phyloP scores from a whole-genome alignment of 1,140 invertebrate species.

The Hesperophylax magnus region DNA sequence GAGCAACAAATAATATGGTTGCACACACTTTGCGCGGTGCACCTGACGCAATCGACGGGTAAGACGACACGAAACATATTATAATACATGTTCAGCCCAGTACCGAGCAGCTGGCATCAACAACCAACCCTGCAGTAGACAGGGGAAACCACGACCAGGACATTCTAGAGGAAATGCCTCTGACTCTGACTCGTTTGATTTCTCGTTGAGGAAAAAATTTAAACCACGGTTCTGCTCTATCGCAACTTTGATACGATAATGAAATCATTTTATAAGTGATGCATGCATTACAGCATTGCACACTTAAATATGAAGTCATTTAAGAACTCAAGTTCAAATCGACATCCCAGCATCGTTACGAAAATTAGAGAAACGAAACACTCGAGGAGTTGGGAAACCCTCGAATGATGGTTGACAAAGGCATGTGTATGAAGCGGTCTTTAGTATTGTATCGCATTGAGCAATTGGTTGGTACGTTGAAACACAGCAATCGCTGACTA shows the following conservation, averaged over 20 bases:
- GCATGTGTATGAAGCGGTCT: constrained; percentile 38
- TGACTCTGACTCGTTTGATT: background rate
- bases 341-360: constrained; percentile 27
- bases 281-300: background rate
- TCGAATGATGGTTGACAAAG: constrained; percentile 48
- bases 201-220: too few relatives aligned
- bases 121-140: background rate
- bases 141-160: background rate
- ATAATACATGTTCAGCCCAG: background rate
- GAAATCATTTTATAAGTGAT: background rate
- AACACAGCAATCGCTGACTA: constrained; percentile 3
- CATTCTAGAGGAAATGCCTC: constrained; percentile 22
- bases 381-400: constrained; percentile 36
- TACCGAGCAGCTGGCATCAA: background rate
- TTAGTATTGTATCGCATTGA: constrained; percentile 50
- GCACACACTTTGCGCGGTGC: constrained; percentile 34
- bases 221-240: too few relatives aligned
- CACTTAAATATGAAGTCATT: background rate
- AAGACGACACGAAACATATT: constrained; percentile 33
- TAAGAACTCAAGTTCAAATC: constrained; percentile 42
- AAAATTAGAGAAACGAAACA: constrained; percentile 39
- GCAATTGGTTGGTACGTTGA: constrained; percentile 37
- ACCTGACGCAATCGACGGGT: constrained; percentile 43
- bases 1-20: constrained; percentile 41
- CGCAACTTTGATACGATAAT: too few relatives aligned